Percentiles rank a stretch among this genome's conserved stretches.
phyloP scores from a whole-genome alignment of 2,113 vertebrate species.

The Sakesphorus luctuosus region DNA sequence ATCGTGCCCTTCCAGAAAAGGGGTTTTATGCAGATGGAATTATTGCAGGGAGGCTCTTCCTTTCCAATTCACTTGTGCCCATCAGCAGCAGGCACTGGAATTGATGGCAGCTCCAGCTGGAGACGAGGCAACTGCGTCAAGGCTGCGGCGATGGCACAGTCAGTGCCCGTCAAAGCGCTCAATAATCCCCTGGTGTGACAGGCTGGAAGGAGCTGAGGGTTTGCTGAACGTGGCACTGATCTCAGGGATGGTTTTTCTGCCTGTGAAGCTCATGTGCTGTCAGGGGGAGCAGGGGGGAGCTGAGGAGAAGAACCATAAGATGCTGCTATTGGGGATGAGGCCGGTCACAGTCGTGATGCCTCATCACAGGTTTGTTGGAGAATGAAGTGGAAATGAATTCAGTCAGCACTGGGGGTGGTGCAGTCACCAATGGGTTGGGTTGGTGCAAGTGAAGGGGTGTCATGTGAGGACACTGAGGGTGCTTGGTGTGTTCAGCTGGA shows the following conservation, averaged over 20 bases:
- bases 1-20: not conserved
- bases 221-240: not conserved
- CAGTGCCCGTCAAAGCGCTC: not conserved
- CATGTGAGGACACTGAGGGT: not conserved
- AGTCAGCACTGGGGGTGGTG: not conserved
- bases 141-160: not conserved
- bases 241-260: not conserved
- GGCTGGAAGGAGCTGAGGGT: not conserved
- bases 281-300: no score
- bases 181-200: rapidly evolving
- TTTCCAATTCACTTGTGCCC: not conserved
- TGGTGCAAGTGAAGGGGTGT: not conserved
- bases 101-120: not conserved
- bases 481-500: not conserved
- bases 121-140: not conserved
- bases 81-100: not conserved
- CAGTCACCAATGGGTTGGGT: not conserved
- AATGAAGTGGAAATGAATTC: not conserved
- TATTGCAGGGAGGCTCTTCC: not conserved
- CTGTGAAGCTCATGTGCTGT: not conserved
- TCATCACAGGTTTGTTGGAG: not conserved
- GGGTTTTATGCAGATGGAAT: not conserved
- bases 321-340: not conserved
- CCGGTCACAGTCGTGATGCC: not conserved
- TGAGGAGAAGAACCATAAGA: not conserved